Percentiles rank a stretch among this genome's conserved stretches.
These are phyloP conservation scores for Neoascia interrupta DNA, from an alignment of 2,888 invertebrate species.

Conservation along the genomic window DNA sequence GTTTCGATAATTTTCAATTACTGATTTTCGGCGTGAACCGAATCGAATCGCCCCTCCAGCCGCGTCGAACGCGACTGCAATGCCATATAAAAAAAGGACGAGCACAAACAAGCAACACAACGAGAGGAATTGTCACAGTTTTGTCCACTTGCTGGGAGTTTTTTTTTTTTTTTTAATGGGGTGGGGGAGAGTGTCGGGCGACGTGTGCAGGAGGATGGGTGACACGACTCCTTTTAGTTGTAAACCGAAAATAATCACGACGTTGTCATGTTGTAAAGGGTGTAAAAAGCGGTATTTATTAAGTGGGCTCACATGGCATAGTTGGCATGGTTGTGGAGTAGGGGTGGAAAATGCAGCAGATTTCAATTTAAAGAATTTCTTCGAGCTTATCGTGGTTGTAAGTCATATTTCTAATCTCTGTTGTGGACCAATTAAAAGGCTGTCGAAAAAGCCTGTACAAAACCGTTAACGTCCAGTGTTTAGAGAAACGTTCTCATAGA, in stretches of 20 bases:
- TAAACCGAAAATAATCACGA: conserved; percentile 66
- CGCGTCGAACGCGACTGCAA: conserved; percentile 37
- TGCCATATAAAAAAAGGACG: conserved; percentile 44
- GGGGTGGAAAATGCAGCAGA: conserved; percentile 6
- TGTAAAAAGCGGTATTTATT: conserved; percentile 59
- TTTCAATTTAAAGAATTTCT: too few relatives aligned
- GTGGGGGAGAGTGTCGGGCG: background rate
- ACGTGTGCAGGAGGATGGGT: conserved; percentile 20
- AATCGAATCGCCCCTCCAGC: conserved; percentile 59
- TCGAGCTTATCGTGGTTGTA: too few relatives aligned
- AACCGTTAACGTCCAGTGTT: too few relatives aligned
- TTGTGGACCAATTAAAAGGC: too few relatives aligned
- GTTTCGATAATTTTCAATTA: conserved; percentile 79
- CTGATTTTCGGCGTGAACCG: conserved; percentile 70
- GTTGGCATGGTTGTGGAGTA: background rate
- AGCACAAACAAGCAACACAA: conserved; percentile 40
- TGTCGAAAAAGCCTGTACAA: too few relatives aligned
- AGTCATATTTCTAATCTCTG: too few relatives aligned
- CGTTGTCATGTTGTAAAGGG: conserved; percentile 62
- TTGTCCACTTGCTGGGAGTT: conserved; percentile 40
- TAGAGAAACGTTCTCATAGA: too few relatives aligned
- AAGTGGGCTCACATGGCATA: conserved; percentile 29
- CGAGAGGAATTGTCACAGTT: conserved; percentile 57
- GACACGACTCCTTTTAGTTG: conserved; percentile 57
- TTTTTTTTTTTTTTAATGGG: conserved; percentile 24